A percentile compares a stretch with the other conserved stretches of the same genome.
Evolutionary conservation across 2,888 invertebrate genomes (phyloP).

Genomic region (Caenorhabditis afra): DNA sequence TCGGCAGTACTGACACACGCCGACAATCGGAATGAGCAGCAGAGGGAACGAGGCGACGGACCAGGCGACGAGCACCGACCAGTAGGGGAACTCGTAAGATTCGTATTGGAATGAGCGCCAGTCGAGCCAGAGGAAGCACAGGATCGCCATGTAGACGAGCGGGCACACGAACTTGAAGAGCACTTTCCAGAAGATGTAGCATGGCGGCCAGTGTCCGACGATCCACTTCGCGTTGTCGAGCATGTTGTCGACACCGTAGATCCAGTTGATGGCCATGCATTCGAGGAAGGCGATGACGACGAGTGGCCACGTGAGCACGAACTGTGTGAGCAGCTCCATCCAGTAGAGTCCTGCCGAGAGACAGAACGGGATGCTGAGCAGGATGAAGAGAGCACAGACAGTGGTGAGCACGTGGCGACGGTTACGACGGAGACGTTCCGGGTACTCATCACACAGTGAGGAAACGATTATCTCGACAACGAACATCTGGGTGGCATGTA

Average conservation of each 20-base stretch:
- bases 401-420: conserved; percentile 75
- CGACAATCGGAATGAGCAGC: conserved; percentile 85
- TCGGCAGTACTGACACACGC: conserved; percentile 82
- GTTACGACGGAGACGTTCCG: conserved; percentile 80
- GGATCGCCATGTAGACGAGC: conserved; percentile 85
- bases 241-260: conserved; percentile 82
- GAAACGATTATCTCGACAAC: conserved; percentile 83
- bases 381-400: conserved; percentile 74
- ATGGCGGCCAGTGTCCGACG: conserved; percentile 84
- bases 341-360: conserved; percentile 82
- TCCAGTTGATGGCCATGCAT: conserved; percentile 82
- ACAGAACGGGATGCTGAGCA: conserved; percentile 78
- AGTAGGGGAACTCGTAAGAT: conserved; percentile 84
- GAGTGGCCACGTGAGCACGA: conserved; percentile 83
- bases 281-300: conserved; percentile 84
- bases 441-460: conserved; percentile 83
- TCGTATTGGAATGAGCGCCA: conserved; percentile 86
- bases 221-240: conserved; percentile 83
- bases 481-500: conserved; percentile 77
- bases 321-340: conserved; percentile 83
- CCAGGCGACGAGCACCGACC: conserved; percentile 84
- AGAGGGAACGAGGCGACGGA: conserved; percentile 86
- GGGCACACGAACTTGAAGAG: conserved; percentile 88
- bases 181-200: conserved; percentile 86
- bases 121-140: conserved; percentile 86